phyloP scores from a whole-genome alignment of 2,888 invertebrate genomes.

The Ectropis crepuscularia region DNA sequence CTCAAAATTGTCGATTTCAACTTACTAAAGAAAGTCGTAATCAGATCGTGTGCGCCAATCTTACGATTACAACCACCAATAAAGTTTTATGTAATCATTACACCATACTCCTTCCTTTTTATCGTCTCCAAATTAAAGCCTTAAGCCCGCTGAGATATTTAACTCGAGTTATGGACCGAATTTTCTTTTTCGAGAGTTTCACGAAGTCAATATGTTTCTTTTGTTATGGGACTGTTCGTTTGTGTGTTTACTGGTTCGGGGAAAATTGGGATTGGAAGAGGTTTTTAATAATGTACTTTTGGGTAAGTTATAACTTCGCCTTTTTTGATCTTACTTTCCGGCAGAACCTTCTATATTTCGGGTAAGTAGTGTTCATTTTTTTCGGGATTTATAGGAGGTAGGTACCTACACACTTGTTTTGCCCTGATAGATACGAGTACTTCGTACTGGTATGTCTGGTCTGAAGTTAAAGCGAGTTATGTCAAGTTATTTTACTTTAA shows the following conservation, averaged over 20 bases:
- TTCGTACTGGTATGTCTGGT: too few species aligned
- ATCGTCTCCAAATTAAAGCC: slow-evolving; percentile 45
- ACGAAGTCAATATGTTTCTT: slow-evolving; percentile 17
- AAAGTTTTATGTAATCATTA: slow-evolving; percentile 52
- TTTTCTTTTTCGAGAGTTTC: slow-evolving; percentile 27
- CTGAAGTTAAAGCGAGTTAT: too few species aligned
- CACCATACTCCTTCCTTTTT: slow-evolving; percentile 48
- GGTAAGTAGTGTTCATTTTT: too few species aligned
- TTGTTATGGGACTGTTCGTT: slow-evolving; percentile 20
- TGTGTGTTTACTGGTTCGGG: slow-evolving; percentile 6
- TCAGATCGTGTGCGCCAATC: slow-evolving; percentile 16
- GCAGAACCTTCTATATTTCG: too few species aligned
- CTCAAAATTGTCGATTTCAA: not conserved
- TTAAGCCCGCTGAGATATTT: slow-evolving; percentile 40
- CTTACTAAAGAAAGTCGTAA: slow-evolving; percentile 19
- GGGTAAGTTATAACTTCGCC: not conserved
- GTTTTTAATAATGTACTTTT: slow-evolving; percentile 10
- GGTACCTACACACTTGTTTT: too few species aligned
- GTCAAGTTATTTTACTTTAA: too few species aligned
- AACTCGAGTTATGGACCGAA: slow-evolving; percentile 31
- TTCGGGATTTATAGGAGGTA: too few species aligned
- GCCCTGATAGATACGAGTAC: too few species aligned
- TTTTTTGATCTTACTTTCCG: too few species aligned
- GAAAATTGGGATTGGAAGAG: slow-evolving; percentile 13
- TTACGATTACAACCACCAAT: slow-evolving; percentile 38